Conservation (phyloP, 2,113 vertebrate species). For the Spermophilus dauricus region DNA sequence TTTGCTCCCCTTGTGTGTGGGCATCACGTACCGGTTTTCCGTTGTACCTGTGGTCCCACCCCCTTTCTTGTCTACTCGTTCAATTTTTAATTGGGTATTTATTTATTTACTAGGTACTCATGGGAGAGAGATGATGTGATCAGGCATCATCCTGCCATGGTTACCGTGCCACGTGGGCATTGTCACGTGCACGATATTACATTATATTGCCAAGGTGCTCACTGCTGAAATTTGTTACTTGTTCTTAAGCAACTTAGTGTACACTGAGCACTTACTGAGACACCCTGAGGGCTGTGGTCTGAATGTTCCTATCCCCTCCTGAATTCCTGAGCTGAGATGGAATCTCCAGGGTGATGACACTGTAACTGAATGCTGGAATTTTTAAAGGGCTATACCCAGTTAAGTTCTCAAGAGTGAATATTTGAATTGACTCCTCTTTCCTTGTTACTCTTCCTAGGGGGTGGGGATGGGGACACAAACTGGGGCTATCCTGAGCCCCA, state of each 20-base stretch:
- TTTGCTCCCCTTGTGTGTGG: background rate
- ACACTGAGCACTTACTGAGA: no score
- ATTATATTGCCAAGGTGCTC: background rate
- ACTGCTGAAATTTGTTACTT: accelerated
- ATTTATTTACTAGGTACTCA: background rate
- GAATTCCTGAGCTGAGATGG: background rate
- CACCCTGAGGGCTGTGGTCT: background rate
- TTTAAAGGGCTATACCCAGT: no score
- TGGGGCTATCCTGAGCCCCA: no score
- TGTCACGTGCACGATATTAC: accelerated
- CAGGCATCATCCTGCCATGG: background rate
- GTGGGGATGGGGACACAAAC: no score
- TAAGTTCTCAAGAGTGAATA: no score
- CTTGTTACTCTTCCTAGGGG: no score
- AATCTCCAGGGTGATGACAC: background rate
- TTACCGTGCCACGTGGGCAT: background rate
- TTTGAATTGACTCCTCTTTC: no score
- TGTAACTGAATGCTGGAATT: background rate
- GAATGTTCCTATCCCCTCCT: no score
- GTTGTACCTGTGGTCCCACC: no score
- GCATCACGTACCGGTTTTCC: accelerated
- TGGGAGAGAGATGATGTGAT: background rate
- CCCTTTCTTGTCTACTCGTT: background rate
- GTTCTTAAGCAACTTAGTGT: accelerated
- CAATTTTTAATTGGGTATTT: background rate